Evolutionary conservation across 2,888 invertebrate genomes (phyloP).

Genomic region (Agrochola litura): DNA sequence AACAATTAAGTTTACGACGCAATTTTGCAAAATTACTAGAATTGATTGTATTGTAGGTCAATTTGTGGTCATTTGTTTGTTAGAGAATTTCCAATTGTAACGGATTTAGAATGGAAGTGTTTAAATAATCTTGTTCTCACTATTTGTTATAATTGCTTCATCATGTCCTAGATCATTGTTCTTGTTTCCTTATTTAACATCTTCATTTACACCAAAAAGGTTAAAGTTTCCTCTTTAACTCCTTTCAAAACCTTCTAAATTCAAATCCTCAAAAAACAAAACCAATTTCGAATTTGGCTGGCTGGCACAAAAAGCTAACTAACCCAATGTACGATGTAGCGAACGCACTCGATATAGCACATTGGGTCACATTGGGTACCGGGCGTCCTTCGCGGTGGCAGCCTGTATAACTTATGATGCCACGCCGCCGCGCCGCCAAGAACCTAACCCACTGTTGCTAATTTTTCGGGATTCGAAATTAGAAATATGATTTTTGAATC

Average conservation of each 20-base stretch:
- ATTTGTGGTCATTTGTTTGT: slow-evolving; percentile 54
- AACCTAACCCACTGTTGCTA: slow-evolving; percentile 54
- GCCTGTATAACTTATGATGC: slow-evolving; percentile 68
- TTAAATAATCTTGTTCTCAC: slow-evolving; percentile 43
- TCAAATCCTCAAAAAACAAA: slow-evolving; percentile 2
- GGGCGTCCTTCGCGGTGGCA: slow-evolving; percentile 83
- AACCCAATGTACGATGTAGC: slow-evolving; percentile 43
- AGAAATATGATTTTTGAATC: slow-evolving; percentile 37
- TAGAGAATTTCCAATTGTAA: slow-evolving; percentile 55
- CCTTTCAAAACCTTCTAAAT: slow-evolving; percentile 5
- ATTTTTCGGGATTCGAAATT: slow-evolving; percentile 58
- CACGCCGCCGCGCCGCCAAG: slow-evolving; percentile 50
- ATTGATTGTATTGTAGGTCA: slow-evolving; percentile 62
- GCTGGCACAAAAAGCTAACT: slow-evolving; percentile 49
- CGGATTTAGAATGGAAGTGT: slow-evolving; percentile 53
- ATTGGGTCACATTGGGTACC: slow-evolving; percentile 87
- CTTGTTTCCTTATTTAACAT: not conserved
- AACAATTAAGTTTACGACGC: slow-evolving; percentile 63
- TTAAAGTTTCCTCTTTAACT: not conserved
- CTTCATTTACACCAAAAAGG: not conserved
- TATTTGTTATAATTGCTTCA: slow-evolving; percentile 33
- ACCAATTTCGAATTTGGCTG: slow-evolving; percentile 31
- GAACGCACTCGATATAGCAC: slow-evolving; percentile 79
- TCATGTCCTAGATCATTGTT: slow-evolving; percentile 22
- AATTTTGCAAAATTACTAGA: slow-evolving; percentile 61